Evolutionary conservation across 2,797 vertebrate genomes (phyloP).

Genomic region (Erpetoichthys calabaricus): DNA sequence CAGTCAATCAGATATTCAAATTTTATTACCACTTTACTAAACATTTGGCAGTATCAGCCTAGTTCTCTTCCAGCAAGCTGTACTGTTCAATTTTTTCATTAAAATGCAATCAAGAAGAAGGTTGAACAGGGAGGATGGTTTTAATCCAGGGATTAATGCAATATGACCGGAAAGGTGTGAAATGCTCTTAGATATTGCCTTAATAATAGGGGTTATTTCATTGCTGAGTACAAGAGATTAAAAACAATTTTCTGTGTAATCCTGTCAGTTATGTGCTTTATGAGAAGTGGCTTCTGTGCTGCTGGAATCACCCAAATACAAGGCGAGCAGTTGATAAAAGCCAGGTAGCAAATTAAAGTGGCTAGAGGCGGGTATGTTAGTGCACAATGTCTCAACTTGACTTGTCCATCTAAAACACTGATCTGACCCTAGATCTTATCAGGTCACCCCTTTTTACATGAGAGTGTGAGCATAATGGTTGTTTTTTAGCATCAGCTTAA

Average conservation of each 20-base stretch:
- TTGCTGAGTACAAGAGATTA: conserved; percentile 28
- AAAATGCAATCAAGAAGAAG: conserved; percentile 2
- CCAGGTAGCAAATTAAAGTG: background rate
- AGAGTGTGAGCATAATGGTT: conserved; percentile 16
- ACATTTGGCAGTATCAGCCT: background rate
- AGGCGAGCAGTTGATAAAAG: background rate
- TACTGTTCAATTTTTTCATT: background rate
- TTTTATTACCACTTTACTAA: background rate
- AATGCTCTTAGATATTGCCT: conserved; percentile 27
- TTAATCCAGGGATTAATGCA: conserved; percentile 23
- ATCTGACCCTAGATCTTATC: conserved; percentile 14
- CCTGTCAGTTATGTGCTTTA: conserved; percentile 23
- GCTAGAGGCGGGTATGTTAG: conserved; percentile 8
- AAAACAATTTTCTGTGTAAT: conserved; percentile 34
- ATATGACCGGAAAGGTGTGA: conserved; percentile 29
- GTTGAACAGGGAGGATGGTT: conserved; percentile 3
- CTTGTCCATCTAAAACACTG: conserved; percentile 12
- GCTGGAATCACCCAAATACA: conserved; percentile 2
- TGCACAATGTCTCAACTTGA: conserved; percentile 18
- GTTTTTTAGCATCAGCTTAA: conserved; percentile 15
- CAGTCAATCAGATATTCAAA: too few species aligned
- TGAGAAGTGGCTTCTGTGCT: background rate
- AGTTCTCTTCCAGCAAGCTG: background rate
- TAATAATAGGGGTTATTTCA: conserved; percentile 26
- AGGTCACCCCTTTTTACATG: conserved; percentile 8